Percentiles rank a stretch among this genome's conserved stretches.
Conservation (phyloP, 2,113 vertebrate species). For the Rhegmatorhina hoffmannsi region DNA sequence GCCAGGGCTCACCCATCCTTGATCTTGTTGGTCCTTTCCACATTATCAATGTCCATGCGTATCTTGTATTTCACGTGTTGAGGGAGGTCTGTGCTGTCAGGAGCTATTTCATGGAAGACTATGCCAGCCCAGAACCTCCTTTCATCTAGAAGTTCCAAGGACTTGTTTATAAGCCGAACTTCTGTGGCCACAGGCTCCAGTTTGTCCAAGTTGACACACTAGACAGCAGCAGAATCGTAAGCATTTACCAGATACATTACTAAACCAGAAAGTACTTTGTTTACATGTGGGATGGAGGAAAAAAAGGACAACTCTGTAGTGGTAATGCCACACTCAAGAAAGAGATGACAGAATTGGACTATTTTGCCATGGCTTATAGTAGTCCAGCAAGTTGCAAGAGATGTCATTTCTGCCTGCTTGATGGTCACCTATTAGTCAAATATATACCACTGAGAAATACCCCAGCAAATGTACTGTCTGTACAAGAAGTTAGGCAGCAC, state of each 20-base stretch:
- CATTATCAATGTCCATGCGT: slow-evolving; percentile 98
- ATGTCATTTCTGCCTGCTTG: neutral
- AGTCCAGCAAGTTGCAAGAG: neutral
- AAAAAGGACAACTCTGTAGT: neutral
- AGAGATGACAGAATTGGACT: neutral
- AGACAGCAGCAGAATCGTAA: neutral
- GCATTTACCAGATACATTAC: neutral
- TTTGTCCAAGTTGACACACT: slow-evolving; percentile 98
- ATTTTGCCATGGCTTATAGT: neutral
- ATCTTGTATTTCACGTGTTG: slow-evolving; percentile 92
- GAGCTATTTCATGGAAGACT: slow-evolving; percentile 84
- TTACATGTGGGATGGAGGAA: neutral
- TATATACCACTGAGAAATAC: neutral
- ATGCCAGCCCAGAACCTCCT: slow-evolving; percentile 96
- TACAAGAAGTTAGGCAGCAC: neutral
- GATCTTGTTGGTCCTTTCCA: slow-evolving; percentile 98
- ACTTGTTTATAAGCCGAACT: slow-evolving; percentile 86
- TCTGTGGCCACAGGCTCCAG: slow-evolving; percentile 88
- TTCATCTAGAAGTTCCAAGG: slow-evolving; percentile 89
- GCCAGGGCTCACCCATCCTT: slow-evolving; percentile 87
- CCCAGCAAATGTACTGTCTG: neutral
- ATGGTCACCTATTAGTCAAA: neutral
- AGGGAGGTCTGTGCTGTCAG: slow-evolving; percentile 82
- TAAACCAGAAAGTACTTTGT: neutral
- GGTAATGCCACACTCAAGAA: neutral